phyloP scores from a whole-genome alignment of 1,140 invertebrate species.

The Caerostris extrusa region DNA sequence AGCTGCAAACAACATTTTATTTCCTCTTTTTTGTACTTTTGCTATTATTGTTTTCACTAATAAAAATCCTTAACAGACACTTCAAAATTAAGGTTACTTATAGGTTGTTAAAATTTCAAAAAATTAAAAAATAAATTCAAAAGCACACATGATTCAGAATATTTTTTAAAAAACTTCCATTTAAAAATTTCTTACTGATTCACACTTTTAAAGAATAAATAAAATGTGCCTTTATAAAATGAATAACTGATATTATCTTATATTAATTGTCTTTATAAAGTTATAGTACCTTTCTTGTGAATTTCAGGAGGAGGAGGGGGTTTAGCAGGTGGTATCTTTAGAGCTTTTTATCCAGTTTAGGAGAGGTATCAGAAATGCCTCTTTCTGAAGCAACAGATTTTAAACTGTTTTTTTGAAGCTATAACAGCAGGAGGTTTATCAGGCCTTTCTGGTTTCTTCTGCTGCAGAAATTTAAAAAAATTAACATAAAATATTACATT shows the following conservation, averaged over 20 bases:
- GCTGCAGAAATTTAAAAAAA: constrained; percentile 35
- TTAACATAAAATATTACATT: neutral
- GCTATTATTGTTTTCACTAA: too few species aligned
- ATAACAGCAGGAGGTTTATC: constrained; percentile 79
- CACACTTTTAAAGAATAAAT: neutral
- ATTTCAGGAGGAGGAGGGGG: constrained; percentile 71
- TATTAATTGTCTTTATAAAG: neutral
- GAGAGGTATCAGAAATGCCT: constrained; percentile 65
- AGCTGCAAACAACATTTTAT: too few species aligned
- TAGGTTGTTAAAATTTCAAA: too few species aligned
- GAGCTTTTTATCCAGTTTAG: constrained; percentile 47
- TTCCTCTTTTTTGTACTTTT: too few species aligned
- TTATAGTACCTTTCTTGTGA: constrained; percentile 70
- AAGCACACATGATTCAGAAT: too few species aligned
- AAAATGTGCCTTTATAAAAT: neutral
- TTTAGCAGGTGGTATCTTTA: constrained; percentile 69
- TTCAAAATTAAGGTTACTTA: too few species aligned
- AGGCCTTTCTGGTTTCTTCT: constrained; percentile 79
- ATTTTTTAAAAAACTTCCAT: too few species aligned
- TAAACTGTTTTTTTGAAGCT: constrained; percentile 56
- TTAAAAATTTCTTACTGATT: too few species aligned
- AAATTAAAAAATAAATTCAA: too few species aligned
- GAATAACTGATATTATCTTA: neutral
- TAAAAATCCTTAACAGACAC: too few species aligned
- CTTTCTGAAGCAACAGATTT: constrained; percentile 63